A percentile compares a stretch with the other conserved stretches of the same genome.
Evolutionary conservation across 2,113 vertebrate genomes (phyloP).

Genomic region (Aix galericulata): DNA sequence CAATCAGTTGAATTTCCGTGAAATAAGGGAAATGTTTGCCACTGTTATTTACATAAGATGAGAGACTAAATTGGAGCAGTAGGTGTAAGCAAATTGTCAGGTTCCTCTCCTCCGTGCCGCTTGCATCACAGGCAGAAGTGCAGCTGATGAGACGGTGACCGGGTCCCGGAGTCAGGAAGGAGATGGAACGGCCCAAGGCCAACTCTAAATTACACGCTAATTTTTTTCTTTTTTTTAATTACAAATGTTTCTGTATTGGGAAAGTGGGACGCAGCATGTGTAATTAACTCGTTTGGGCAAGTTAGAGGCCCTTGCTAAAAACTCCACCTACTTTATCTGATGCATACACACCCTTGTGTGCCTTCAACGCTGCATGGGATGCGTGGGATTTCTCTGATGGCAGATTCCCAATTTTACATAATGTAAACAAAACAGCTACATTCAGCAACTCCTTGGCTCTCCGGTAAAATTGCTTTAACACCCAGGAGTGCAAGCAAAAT

Average conservation of each 20-base stretch:
- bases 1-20: neutral
- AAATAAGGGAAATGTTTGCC: neutral
- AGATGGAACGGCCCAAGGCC: conserved; percentile 7
- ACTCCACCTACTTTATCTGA: conserved; percentile 62
- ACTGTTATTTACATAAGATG: conserved; percentile 44
- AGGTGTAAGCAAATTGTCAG: conserved; percentile 16
- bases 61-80: conserved; percentile 50
- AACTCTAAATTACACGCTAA: conserved; percentile 8
- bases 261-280: conserved; percentile 47
- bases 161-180: neutral
- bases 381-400: conserved; percentile 52
- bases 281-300: conserved; percentile 62
- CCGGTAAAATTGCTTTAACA: neutral
- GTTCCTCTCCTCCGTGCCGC: neutral
- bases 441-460: conserved; percentile 14
- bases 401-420: conserved; percentile 43
- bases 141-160: neutral
- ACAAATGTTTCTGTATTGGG: conserved; percentile 45
- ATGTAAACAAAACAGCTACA: conserved; percentile 41
- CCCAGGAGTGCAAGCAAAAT: neutral
- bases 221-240: conserved; percentile 53
- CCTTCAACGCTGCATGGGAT: conserved; percentile 25
- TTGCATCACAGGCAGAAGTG: neutral
- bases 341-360: conserved; percentile 13
- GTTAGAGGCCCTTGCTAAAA: neutral